phyloP scores from a whole-genome alignment of 2,888 invertebrate genomes.

The Mechanitis messenoides region DNA sequence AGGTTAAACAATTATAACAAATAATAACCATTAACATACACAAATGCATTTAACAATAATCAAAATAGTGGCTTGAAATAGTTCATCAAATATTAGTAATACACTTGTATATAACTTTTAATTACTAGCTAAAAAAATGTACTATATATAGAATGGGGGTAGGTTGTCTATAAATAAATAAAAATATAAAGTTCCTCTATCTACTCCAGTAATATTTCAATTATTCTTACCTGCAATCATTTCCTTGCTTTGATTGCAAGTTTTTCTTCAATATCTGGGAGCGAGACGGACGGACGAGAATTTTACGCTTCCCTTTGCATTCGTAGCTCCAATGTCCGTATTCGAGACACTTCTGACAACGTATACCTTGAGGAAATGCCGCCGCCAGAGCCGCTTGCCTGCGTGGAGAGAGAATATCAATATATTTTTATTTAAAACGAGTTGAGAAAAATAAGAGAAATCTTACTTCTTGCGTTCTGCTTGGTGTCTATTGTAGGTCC shows the following conservation, averaged over 20 bases:
- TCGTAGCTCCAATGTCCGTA: conserved; percentile 97
- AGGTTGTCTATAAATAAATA: too few relatives aligned
- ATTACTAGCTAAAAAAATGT: too few relatives aligned
- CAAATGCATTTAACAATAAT: too few relatives aligned
- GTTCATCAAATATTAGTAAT: not conserved
- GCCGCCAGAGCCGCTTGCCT: conserved; percentile 79
- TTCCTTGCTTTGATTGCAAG: conserved; percentile 59
- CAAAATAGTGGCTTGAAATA: not conserved
- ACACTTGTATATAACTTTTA: too few relatives aligned
- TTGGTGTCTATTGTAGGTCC: conserved; percentile 70
- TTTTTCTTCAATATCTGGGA: conserved; percentile 86
- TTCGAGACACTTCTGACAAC: conserved; percentile 95
- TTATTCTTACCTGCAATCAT: conserved; percentile 53
- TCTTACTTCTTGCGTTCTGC: conserved; percentile 64
- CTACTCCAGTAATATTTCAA: conserved; percentile 9
- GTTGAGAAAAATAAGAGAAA: conserved; percentile 14
- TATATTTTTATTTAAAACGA: not conserved
- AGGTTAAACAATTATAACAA: too few relatives aligned
- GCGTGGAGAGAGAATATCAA: conserved; percentile 18
- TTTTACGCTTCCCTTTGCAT: conserved; percentile 93
- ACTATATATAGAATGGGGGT: too few relatives aligned
- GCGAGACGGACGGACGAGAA: conserved; percentile 88
- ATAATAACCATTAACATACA: too few relatives aligned
- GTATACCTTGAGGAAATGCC: conserved; percentile 84
- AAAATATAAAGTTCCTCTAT: not conserved